Base-by-base conservation (phyloP, 1,140 invertebrate genomes). In the Brachionus sp. region DNA sequence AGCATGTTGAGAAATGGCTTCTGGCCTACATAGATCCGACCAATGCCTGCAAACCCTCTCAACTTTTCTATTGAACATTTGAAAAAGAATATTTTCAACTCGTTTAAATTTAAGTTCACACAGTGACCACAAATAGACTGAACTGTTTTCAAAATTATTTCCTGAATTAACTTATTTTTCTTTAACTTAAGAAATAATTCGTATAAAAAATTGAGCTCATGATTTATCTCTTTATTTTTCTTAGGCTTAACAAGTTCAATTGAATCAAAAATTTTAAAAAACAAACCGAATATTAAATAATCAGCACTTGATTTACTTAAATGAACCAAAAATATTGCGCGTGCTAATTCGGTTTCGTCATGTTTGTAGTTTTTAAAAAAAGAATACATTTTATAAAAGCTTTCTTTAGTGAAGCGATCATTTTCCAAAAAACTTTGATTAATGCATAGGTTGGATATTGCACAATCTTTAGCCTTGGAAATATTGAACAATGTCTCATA, bases 241-340 rank as follows among this genome's bases (percentile, higher is more conserved):
- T 19, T 13, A 7, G 64, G 33, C 13, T 68, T 19, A 2, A 70
- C 9, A 19, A 70, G 35, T 39, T 70, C 66, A 35, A 70, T 70
- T 1, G 66, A 70, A 39, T 70, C 66, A 39, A 70, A 70, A 39
- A 70, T 39, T 70, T 70, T 70, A n/a, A 39, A 70, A 70, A 70
- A 70, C n/a, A 70, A 39, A 39, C 66, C 37, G 16, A 70, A 70
- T 35, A 39, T 42, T 39, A 70, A 33, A 39, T 70, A 70, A 70
- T 70, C 66, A 37, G 37, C 66, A 19, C 19, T 70, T 6, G 66
- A 70, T 9, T 70, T 70, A n/a, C 66, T 70, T 70, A 70, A 39
- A 23, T 70, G 66, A 42, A 70, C 16, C 13, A 70, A 39, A 70
- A 70, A 70, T 16, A 70, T 39, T 4, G 37, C 5, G 19, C 66